Evolutionary conservation across 1,140 invertebrate species (phyloP).

Genomic region (Megalopta genalis): DNA sequence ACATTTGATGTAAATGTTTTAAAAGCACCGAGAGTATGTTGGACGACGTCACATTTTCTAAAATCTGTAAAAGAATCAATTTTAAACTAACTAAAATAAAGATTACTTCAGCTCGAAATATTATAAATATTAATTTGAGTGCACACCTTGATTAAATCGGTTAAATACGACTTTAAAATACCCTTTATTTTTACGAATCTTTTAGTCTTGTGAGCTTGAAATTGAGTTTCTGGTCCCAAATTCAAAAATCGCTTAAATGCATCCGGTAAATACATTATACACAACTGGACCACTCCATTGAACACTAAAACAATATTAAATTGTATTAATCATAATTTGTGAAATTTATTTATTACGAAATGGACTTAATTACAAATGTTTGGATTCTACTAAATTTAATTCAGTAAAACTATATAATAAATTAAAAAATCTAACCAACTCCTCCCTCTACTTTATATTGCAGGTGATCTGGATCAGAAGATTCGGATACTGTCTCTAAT

Average conservation of each 20-base stretch:
- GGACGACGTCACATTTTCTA: constrained; percentile 87
- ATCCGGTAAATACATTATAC: constrained; percentile 89
- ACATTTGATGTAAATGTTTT: constrained; percentile 94
- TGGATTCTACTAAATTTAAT: no score
- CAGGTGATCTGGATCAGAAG: constrained; percentile 79
- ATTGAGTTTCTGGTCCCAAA: constrained; percentile 80
- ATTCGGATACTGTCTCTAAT: constrained; percentile 83
- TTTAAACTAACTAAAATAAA: constrained; percentile 1
- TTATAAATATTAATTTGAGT: neutral
- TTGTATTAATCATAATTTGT: neutral
- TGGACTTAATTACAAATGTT: no score
- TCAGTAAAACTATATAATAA: neutral
- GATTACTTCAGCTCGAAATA: neutral
- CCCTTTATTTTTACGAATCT: constrained; percentile 89
- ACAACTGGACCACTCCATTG: constrained; percentile 93
- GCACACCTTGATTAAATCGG: constrained; percentile 3
- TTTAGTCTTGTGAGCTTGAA: constrained; percentile 85
- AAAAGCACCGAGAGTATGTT: constrained; percentile 90
- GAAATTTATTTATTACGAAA: no score
- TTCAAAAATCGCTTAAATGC: constrained; percentile 88
- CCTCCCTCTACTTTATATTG: constrained; percentile 85
- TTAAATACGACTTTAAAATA: constrained; percentile 83
- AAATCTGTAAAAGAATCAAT: constrained; percentile 80
- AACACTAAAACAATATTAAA: constrained; percentile 85
- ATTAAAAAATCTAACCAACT: constrained; percentile 78